Percentiles rank a stretch among this genome's conserved stretches.
Conservation (phyloP, 2,797 vertebrate species). For the Sebastiscus tertius region DNA sequence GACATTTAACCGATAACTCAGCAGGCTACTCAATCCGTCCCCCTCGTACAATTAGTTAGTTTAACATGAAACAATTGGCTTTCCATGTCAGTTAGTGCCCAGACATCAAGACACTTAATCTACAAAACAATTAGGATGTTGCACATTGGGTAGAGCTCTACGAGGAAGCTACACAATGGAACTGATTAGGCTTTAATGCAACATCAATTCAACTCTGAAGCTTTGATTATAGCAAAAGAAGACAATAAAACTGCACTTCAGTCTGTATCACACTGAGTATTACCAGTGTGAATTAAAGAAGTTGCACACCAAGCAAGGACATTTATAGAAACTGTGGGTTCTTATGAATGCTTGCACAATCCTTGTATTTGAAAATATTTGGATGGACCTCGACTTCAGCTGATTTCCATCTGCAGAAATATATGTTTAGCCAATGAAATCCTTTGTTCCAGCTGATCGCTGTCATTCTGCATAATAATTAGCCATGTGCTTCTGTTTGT, state of each 20-base stretch:
- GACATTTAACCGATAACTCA: slow-evolving; percentile 5
- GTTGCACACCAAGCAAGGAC: no score
- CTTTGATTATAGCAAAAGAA: background rate
- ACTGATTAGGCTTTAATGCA: background rate
- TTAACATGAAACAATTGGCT: background rate
- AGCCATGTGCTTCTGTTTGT: no score
- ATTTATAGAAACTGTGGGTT: no score
- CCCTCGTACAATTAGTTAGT: background rate
- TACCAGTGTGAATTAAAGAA: no score
- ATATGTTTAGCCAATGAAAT: no score
- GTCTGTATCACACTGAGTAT: no score
- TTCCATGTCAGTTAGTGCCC: background rate
- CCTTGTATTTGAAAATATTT: no score
- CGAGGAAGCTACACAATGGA: background rate
- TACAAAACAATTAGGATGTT: background rate
- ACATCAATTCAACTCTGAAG: background rate
- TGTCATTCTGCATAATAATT: no score
- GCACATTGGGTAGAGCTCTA: background rate
- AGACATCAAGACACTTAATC: background rate
- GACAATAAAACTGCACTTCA: background rate
- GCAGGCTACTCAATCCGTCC: background rate
- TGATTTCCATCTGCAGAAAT: no score
- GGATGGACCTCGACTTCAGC: no score
- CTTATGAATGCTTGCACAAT: no score
- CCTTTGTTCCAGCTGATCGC: no score